Evolutionary conservation across 2,888 invertebrate genomes (phyloP).

Genomic region (Tetheella fluctuosa): DNA sequence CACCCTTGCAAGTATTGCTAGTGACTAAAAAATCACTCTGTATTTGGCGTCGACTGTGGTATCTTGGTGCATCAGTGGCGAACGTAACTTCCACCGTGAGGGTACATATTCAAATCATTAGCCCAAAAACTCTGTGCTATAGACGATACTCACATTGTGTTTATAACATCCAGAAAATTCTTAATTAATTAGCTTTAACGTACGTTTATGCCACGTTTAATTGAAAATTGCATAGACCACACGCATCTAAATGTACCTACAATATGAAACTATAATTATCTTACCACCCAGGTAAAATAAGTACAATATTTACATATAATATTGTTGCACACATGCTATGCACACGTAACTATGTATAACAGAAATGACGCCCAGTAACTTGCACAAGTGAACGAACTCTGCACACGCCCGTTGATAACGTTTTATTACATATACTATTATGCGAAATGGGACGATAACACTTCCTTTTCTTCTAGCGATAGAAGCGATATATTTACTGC

Average conservation of each 20-base stretch:
- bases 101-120: too few species aligned
- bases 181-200: neutral
- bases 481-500: neutral
- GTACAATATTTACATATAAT: constrained; percentile 1
- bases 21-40: too few species aligned
- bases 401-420: constrained; percentile 40
- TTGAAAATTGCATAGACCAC: neutral
- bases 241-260: neutral
- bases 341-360: neutral
- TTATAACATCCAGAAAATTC: too few species aligned
- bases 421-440: constrained; percentile 35
- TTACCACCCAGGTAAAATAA: neutral
- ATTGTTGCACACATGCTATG: neutral
- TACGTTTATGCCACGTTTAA: neutral
- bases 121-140: too few species aligned
- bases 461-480: neutral
- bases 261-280: neutral
- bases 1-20: too few species aligned
- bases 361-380: constrained; percentile 4
- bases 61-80: too few species aligned
- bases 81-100: too few species aligned
- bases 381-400: constrained; percentile 39
- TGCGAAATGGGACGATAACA: neutral
- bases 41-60: too few species aligned
- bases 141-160: too few species aligned